Percentiles rank a stretch among this genome's conserved stretches.
These are phyloP conservation scores for Trichopoda pennipes DNA, from an alignment of 2,888 invertebrate species.

Conservation along the genomic window DNA sequence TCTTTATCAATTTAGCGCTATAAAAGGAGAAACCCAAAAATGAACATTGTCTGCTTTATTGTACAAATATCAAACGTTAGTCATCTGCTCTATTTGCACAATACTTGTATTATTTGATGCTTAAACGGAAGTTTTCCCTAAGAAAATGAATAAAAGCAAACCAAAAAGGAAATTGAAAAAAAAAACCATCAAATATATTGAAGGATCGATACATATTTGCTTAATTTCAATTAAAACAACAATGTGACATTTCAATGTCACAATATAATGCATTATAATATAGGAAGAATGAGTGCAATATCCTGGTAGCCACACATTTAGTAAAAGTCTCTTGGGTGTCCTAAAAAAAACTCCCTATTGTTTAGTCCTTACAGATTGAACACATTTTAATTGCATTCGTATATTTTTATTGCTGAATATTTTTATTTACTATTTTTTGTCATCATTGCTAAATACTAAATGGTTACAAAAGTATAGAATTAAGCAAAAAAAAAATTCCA, in stretches of 20 bases:
- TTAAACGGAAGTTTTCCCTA: constrained; percentile 62
- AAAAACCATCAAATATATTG: constrained; percentile 44
- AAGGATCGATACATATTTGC: constrained; percentile 21
- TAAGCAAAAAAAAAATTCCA: too few relatives aligned
- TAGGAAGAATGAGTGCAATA: constrained; percentile 8
- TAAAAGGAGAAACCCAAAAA: constrained; percentile 5
- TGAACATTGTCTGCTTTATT: neutral
- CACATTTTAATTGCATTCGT: constrained; percentile 54
- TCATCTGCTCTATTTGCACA: constrained; percentile 61
- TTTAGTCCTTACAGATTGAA: constrained; percentile 2
- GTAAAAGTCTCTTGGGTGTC: constrained; percentile 51
- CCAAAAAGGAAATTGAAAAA: neutral
- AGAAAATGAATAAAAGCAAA: constrained; percentile 8
- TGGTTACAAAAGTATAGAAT: neutral
- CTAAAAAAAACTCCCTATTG: constrained; percentile 36
- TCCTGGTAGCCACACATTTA: constrained; percentile 54
- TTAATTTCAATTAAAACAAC: constrained; percentile 24
- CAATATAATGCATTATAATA: constrained; percentile 4
- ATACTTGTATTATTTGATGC: constrained; percentile 14
- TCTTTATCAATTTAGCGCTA: constrained; percentile 43
- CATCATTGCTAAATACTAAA: constrained; percentile 31
- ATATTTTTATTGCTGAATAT: constrained; percentile 14
- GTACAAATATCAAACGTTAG: constrained; percentile 42
- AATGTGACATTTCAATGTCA: constrained; percentile 59
- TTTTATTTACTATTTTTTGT: neutral